phyloP scores from a whole-genome alignment of 2,113 vertebrate species.

The Cyprinodon variegatus region DNA sequence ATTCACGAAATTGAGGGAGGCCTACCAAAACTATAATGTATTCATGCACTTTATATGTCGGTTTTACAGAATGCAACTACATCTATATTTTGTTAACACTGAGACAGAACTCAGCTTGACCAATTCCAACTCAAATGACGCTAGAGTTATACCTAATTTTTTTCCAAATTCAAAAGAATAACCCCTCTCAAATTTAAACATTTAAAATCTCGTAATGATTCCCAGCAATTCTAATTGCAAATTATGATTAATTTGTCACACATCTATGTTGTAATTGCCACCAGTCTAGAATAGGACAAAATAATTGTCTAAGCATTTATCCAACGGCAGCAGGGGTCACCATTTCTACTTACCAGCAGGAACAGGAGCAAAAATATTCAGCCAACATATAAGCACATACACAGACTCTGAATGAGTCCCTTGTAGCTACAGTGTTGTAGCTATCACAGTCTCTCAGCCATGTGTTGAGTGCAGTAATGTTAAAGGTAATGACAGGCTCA shows the following conservation, averaged over 20 bases:
- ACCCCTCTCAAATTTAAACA: conserved; percentile 63
- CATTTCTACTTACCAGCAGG: conserved; percentile 19
- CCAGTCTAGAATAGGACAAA: conserved; percentile 28
- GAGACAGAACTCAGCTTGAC: conserved; percentile 47
- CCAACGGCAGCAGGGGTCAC: conserved; percentile 22
- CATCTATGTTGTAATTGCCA: conserved; percentile 38
- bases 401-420: conserved; percentile 21
- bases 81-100: conserved; percentile 35
- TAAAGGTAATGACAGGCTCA: conserved; percentile 65
- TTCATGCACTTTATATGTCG: conserved; percentile 6
- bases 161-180: conserved; percentile 72
- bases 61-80: conserved; percentile 21
- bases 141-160: conserved; percentile 58
- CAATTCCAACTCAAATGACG: conserved; percentile 58
- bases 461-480: conserved; percentile 74
- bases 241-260: conserved; percentile 15
- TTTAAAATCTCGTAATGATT: conserved; percentile 53
- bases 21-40: conserved; percentile 9
- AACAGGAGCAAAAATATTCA: conserved; percentile 68
- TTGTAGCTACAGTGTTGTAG: conserved; percentile 57
- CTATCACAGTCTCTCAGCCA: conserved; percentile 64
- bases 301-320: conserved; percentile 48
- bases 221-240: conserved; percentile 43
- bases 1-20: conserved; percentile 7
- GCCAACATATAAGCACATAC: conserved; percentile 36